Conservation (phyloP, 2,113 vertebrate species). For the Prietella phreatophila region DNA sequence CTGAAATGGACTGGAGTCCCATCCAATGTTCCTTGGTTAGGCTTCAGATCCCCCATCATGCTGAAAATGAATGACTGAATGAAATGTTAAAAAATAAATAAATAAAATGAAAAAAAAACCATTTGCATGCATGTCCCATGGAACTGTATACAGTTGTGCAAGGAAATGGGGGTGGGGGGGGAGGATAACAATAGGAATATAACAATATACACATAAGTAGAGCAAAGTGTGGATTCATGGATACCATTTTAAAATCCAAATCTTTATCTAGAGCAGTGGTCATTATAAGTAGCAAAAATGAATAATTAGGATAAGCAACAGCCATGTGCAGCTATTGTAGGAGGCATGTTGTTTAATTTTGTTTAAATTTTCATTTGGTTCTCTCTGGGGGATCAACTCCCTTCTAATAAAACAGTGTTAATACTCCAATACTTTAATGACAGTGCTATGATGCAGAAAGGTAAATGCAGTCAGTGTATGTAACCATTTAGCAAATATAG, state of each 20-base stretch:
- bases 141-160: neutral
- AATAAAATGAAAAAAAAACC: neutral
- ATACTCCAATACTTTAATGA: neutral
- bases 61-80: neutral
- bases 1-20: neutral
- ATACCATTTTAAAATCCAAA: neutral
- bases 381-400: slow-evolving; percentile 6
- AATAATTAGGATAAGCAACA: neutral
- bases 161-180: neutral
- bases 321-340: slow-evolving; percentile 21
- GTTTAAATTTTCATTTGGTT: neutral
- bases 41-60: neutral
- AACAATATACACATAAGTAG: neutral
- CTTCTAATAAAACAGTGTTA: slow-evolving; percentile 13
- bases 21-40: neutral
- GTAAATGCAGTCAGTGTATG: neutral
- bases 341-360: slow-evolving; percentile 32
- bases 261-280: neutral
- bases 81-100: neutral
- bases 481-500: slow-evolving; percentile 15
- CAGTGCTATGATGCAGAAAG: slow-evolving; percentile 19
- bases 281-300: slow-evolving; percentile 13
- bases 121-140: neutral
- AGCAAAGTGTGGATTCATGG: neutral
- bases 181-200: neutral